phyloP scores from a whole-genome alignment of 2,113 vertebrate species.

The Carettochelys insculpta region DNA sequence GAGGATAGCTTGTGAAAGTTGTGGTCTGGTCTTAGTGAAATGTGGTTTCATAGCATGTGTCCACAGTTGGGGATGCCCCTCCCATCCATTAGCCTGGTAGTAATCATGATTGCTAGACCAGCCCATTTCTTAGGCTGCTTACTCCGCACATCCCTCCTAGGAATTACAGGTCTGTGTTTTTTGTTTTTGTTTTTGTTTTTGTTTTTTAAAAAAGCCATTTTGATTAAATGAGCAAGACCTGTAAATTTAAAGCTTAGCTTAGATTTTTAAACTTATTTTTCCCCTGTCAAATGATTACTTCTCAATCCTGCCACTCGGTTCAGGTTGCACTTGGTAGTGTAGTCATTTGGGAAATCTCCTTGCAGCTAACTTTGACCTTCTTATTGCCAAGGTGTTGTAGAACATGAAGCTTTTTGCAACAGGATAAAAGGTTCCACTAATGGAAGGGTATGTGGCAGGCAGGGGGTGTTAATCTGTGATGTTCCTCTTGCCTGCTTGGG shows the following conservation, averaged over 20 bases:
- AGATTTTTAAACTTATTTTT: conserved; percentile 62
- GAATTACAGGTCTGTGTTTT: neutral
- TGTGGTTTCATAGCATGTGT: neutral
- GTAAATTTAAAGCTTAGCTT: conserved; percentile 50
- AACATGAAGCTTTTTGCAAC: conserved; percentile 51
- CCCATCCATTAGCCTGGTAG: neutral
- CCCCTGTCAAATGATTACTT: no score
- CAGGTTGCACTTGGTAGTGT: conserved; percentile 56
- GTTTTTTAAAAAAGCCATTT: no score
- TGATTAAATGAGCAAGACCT: neutral
- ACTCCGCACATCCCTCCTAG: neutral
- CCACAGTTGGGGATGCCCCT: neutral
- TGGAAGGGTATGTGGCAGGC: conserved; percentile 43
- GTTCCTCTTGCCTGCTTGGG: conserved; percentile 27
- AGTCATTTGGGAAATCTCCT: conserved; percentile 65
- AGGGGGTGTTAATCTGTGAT: neutral
- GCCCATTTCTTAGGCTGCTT: neutral
- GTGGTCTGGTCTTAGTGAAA: neutral
- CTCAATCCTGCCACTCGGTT: no score
- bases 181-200: no score
- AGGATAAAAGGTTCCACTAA: neutral
- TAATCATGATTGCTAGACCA: neutral
- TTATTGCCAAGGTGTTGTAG: conserved; percentile 51
- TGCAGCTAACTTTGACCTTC: conserved; percentile 68
- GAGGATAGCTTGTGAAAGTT: neutral